Evolutionary conservation across 2,797 vertebrate species (phyloP), one percentile per base, ranked within the genome.

Genomic region (Sphenodon punctatus): DNA sequence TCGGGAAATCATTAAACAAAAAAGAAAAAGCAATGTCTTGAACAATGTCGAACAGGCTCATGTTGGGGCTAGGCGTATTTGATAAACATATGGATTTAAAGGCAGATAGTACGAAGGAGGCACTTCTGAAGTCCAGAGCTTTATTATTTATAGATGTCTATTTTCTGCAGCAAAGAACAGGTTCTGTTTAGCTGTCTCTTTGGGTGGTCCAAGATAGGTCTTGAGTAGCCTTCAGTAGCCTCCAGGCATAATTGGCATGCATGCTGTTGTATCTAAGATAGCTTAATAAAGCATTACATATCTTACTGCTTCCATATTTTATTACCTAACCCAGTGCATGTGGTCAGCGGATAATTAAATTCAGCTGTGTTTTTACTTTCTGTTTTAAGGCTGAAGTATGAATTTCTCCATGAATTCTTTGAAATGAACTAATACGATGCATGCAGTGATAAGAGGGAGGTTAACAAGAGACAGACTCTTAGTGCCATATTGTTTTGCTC

Each of bases 211-310:
- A 82, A 89, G 90, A 97, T 96, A 97, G 96, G 97, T 97, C 98
- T 97, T 95, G 96, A 97, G 97, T 94, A 97, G 97, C 97, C 96
- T 96, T 96, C 96, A 95, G 95, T 94, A 97, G 98, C 97, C 97
- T 96, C 94, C 96, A 97, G 97, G 97, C 97, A 96, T 95, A 96
- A 96, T 97, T 95, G 95, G 95, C 96, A 96, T 96, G 96, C 97
- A 95, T 96, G 96, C 96, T 91, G 96, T 96, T 96, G 96, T 97
- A 97, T 96, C 95, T 94, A 96, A 98, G 97, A 97, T 97, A 97
- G 97, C 96, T 97, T 98, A 98, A 98, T 98, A 99, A 99, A 98
- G 97, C 97, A 97, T 97, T 97, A 97, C 97, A 97, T 97, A 98
- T 97, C 98, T 99, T 97, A 95, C 96, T 94, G 96, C 97, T 98